Base-by-base conservation (phyloP, 1,140 invertebrate species). In the Drosophila jambulina region DNA sequence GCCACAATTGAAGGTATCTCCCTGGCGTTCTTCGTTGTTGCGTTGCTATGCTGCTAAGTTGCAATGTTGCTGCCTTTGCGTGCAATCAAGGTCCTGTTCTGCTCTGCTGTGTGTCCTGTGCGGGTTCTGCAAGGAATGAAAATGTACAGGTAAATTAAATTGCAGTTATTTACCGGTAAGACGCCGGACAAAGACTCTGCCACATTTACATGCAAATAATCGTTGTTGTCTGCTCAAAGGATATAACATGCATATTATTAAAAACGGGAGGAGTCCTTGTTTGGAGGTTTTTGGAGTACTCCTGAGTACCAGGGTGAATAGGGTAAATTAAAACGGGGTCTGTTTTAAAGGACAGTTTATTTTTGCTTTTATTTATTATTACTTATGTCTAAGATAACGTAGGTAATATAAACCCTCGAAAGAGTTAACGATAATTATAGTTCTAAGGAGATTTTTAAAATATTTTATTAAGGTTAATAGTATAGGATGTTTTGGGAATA, bases 1-100 rank as follows among this genome's bases (percentile, higher is more conserved):
- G 74, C 78, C 82, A 75, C 81, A 84, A 68, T 72, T 76, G 63
- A 75, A 91, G 81, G 77, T 88, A 91, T 91, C 38, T 72, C 78
- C 78, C 38, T 72, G 84, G 84, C 88, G 84, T 91, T 91, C 84
- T 91, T 91, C 84, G 88, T 91, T 88, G 84, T 88, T 79, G 65
- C 70, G 78, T 80, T 84, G 81, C 72, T 69, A 69, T 63, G 65
- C 62, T 64, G 60, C 45, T 9, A 34, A 53, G 59, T 25, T 63
- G 64, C 43, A 62, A 62, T 68, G 76, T 80, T 79, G 59, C 74
- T 58, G 57, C 78, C 25, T 54, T 69, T 78, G 29, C 70, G 13
- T 53, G 61, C 67, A 70, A 77, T 83, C 76, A 72, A 78, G 82
- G 82, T 63, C 48, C 60, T 27, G 46, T 27, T 46, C 45, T 48